A percentile compares a stretch with the other conserved stretches of the same genome.
Evolutionary conservation across 1,140 invertebrate species (phyloP).

Genomic region (Planococcus citri): DNA sequence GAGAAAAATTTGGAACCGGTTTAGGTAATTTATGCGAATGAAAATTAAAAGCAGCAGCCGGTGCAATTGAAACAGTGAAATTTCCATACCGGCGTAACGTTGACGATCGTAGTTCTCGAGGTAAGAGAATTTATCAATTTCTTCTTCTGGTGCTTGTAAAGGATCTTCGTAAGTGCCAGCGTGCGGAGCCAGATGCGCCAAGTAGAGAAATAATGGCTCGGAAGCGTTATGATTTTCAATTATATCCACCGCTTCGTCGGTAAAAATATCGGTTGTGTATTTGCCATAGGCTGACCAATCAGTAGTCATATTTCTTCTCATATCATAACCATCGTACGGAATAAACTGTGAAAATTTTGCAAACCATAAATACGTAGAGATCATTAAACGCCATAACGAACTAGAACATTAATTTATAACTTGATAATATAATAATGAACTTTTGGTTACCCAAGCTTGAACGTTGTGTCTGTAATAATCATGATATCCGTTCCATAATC

Average conservation of each 20-base stretch:
- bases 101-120: conserved; percentile 58
- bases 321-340: conserved; percentile 35
- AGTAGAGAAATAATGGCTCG: conserved; percentile 60
- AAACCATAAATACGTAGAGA: conserved; percentile 35
- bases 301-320: conserved; percentile 32
- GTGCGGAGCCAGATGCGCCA: conserved; percentile 70
- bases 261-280: conserved; percentile 47
- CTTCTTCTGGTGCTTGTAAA: conserved; percentile 62
- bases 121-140: conserved; percentile 55
- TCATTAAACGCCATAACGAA: not conserved
- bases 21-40: too few species aligned
- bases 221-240: conserved; percentile 39
- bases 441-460: conserved; percentile 42
- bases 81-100: conserved; percentile 55
- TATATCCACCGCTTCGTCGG: conserved; percentile 39
- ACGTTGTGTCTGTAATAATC: conserved; percentile 77
- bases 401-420: too few species aligned
- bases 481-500: conserved; percentile 76
- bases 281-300: conserved; percentile 31
- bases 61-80: too few species aligned
- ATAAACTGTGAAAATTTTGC: conserved; percentile 24
- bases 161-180: conserved; percentile 39
- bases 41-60: too few species aligned
- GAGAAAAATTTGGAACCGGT: too few species aligned
- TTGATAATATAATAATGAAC: too few species aligned